Conservation (phyloP, 2,888 invertebrate genomes). For the Kuschelorhynchus macadamiae region DNA sequence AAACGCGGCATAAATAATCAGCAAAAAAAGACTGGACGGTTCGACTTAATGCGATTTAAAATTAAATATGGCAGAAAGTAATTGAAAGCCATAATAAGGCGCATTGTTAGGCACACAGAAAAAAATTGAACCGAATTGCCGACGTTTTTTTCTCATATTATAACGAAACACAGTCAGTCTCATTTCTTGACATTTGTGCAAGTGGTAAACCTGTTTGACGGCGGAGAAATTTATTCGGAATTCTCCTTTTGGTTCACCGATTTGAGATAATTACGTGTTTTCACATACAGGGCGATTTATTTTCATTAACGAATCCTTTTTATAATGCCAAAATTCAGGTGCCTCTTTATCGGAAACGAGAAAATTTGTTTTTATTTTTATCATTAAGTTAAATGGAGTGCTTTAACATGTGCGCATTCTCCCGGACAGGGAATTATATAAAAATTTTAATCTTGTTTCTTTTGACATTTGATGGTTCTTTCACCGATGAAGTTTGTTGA, state of each 20-base stretch:
- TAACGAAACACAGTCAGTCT: conserved; percentile 25
- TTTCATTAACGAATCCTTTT: not conserved
- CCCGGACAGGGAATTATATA: too few relatives aligned
- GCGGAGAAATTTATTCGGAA: conserved; percentile 36
- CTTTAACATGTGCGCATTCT: too few relatives aligned
- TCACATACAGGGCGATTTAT: conserved; percentile 16
- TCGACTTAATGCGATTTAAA: too few relatives aligned
- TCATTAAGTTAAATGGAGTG: too few relatives aligned
- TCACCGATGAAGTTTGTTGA: too few relatives aligned
- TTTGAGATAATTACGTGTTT: conserved; percentile 34
- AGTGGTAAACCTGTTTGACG: conserved; percentile 31
- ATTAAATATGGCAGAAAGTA: conserved; percentile 1
- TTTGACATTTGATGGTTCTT: too few relatives aligned
- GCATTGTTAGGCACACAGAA: conserved; percentile 10
- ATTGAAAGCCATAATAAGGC: conserved; percentile 19
- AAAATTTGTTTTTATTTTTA: too few relatives aligned
- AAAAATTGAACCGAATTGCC: conserved; percentile 16
- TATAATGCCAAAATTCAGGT: too few relatives aligned
- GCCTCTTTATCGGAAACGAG: too few relatives aligned
- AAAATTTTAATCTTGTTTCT: too few relatives aligned
- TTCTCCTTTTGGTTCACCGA: conserved; percentile 19
- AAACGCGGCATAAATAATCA: too few relatives aligned
- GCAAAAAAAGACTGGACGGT: too few relatives aligned
- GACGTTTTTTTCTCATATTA: conserved; percentile 9
- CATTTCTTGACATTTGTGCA: conserved; percentile 43